These are phyloP conservation scores for Drosophila hamatofila DNA, from an alignment of 2,888 invertebrate genomes.

Conservation along the genomic window DNA sequence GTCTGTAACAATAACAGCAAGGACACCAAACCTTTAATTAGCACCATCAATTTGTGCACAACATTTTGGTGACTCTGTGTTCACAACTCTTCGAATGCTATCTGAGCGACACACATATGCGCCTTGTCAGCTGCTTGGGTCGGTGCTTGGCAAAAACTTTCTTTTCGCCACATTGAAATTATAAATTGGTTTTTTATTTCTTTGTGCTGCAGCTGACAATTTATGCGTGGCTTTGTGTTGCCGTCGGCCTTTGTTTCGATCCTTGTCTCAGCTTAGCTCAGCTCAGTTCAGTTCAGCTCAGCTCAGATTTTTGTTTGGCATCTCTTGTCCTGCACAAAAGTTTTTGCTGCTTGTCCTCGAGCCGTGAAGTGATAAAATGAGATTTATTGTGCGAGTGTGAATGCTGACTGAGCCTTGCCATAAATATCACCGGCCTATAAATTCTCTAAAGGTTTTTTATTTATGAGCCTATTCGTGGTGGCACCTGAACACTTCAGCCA, in stretches of 20 bases:
- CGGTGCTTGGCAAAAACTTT: conserved; percentile 24
- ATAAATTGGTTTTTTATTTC: conserved; percentile 34
- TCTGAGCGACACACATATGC: conserved; percentile 1
- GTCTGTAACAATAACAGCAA: conserved; percentile 64
- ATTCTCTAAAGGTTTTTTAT: conserved; percentile 60
- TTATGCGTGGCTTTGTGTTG: conserved; percentile 55
- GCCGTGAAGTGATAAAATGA: conserved; percentile 73
- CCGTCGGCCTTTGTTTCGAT: conserved; percentile 30
- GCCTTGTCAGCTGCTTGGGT: conserved; percentile 7
- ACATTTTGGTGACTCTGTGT: conserved; percentile 15
- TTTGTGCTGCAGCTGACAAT: conserved; percentile 52
- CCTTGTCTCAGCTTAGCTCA: conserved; percentile 10
- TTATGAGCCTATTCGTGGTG: conserved; percentile 58
- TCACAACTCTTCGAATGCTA: not conserved
- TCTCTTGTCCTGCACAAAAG: conserved; percentile 36
- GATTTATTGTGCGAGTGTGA: conserved; percentile 64
- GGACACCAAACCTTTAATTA: conserved; percentile 39
- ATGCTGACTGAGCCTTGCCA: conserved; percentile 34
- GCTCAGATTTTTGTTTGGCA: conserved; percentile 25
- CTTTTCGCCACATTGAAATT: conserved; percentile 34
- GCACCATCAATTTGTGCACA: conserved; percentile 26
- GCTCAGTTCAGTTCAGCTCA: conserved; percentile 22
- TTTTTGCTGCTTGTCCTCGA: conserved; percentile 51
- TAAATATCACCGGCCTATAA: conserved; percentile 59
- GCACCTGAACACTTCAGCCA: not conserved